Base-by-base conservation (phyloP, 2,113 vertebrate species). In the Colossoma macropomum region DNA sequence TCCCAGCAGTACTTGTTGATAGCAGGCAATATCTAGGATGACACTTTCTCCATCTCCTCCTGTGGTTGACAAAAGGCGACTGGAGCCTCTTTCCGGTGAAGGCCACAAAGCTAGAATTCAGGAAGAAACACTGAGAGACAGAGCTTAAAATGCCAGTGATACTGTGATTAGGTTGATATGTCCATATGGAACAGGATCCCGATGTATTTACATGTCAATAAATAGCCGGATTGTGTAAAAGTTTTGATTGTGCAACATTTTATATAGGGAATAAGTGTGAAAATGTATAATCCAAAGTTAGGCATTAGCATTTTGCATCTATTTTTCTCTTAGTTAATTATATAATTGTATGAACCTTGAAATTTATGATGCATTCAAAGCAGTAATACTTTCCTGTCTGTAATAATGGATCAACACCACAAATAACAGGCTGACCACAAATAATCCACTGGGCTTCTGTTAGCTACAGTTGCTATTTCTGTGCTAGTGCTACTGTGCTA, bases 1-100 rank as follows among this genome's bases (percentile, higher is more conserved):
- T 45, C 56, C 69, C 79, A 81, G 79, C 70, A 81, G 79, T 81
- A 81, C 69, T 73, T 73, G 79, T 63, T 81, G 79, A 81, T 73
- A 73, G 60, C 69, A 73, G 56, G 79, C 69, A 79, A 79, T 79
- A 73, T 79, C 68, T 84, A 72, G 60, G 70, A 79, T 56, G 69
- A 78, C 69, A 79, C 48, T 73, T 72, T 78, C 76, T 65, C 68
- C 19, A 66, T 73, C 56, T 73, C 56, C 60, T 62, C 56, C 69
- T 62, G 69, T 80, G 41, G 79, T 50, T 48, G 52, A 72, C 52
- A 72, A 41, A 62, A 45, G 68, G 66, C 19, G 66, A 41, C 32
- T 3, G 78, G 16, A 72, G 78, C 54, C 52, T 80, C 68, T 71
- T 62, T 71, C 68, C 68, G 34, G 19, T 13, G 15, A 34, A 71